Evolutionary conservation across 2,797 vertebrate genomes (phyloP).

Genomic region (Pseudopleuronectes americanus): DNA sequence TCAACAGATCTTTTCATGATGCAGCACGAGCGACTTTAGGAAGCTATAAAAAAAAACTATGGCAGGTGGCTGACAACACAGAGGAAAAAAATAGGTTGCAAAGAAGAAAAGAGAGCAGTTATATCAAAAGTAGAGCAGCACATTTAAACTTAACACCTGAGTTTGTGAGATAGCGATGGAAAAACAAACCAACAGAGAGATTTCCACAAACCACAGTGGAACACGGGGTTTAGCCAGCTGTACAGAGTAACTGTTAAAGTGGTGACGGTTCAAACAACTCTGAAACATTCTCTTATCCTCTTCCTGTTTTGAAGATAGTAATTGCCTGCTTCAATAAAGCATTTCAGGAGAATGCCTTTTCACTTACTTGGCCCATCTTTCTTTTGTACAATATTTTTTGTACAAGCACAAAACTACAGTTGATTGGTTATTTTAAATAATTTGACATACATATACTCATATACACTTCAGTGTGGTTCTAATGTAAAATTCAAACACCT

Average conservation of each 20-base stretch:
- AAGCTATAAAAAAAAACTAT: conserved; percentile 57
- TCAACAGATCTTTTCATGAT: conserved; percentile 34
- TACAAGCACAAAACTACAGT: not conserved
- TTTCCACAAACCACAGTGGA: conserved; percentile 31
- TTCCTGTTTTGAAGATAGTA: conserved; percentile 11
- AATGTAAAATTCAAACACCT: not conserved
- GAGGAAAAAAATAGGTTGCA: conserved; percentile 38
- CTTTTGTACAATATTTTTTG: no score
- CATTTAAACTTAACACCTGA: conserved; percentile 55
- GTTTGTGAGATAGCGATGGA: conserved; percentile 41
- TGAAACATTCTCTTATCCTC: not conserved
- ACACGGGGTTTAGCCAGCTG: conserved; percentile 32
- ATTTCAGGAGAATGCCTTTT: not conserved
- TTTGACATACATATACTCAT: not conserved
- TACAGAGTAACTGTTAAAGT: conserved; percentile 11
- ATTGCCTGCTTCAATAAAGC: not conserved
- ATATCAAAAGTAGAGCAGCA: conserved; percentile 13
- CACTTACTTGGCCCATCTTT: not conserved
- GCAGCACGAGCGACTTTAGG: conserved; percentile 34
- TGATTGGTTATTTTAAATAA: not conserved
- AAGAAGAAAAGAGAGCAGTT: conserved; percentile 16
- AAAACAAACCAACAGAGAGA: conserved; percentile 27
- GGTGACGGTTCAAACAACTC: conserved; percentile 18
- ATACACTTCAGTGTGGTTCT: no score
- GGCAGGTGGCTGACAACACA: conserved; percentile 65